Percentiles rank a stretch among this genome's conserved stretches.
These are phyloP conservation scores for Tanytarsus gracilentus DNA, from an alignment of 2,888 invertebrate species.

Conservation along the genomic window DNA sequence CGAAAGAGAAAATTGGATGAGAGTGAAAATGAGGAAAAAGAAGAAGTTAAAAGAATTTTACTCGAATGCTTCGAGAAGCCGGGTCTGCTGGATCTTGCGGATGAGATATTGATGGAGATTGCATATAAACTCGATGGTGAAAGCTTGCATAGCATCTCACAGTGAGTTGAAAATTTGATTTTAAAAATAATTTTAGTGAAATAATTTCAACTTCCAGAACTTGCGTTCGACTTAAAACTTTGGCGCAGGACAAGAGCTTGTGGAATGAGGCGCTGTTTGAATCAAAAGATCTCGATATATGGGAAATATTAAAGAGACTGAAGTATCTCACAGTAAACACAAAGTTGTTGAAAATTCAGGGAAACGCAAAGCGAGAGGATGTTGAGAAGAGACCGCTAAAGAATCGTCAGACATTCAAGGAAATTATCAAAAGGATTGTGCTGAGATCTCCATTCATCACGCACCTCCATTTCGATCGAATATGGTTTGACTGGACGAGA, in stretches of 20 bases:
- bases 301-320: conserved; percentile 37
- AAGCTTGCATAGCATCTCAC: conserved; percentile 37
- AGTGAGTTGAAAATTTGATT: conserved; percentile 34
- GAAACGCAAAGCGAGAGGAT: conserved; percentile 31
- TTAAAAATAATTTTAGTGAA: neutral
- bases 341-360: conserved; percentile 38
- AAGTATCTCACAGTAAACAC: conserved; percentile 37
- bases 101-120: conserved; percentile 41
- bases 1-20: conserved; percentile 1
- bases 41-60: conserved; percentile 3
- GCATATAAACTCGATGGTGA: conserved; percentile 39
- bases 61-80: neutral
- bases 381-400: conserved; percentile 1
- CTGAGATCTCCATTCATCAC: conserved; percentile 35
- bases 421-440: conserved; percentile 35
- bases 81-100: conserved; percentile 34
- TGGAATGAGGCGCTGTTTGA: conserved; percentile 40
- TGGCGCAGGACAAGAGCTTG: conserved; percentile 39
- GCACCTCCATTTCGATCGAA: conserved; percentile 37
- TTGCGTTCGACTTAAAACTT: conserved; percentile 37
- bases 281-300: conserved; percentile 35
- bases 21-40: conserved; percentile 1
- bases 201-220: conserved; percentile 34
- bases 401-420: conserved; percentile 30
- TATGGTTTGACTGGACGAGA: conserved; percentile 40